Percentiles rank a stretch among this genome's conserved stretches.
These are phyloP conservation scores for Orthonevra nobilis DNA, from an alignment of 2,888 invertebrate species.

Conservation along the genomic window DNA sequence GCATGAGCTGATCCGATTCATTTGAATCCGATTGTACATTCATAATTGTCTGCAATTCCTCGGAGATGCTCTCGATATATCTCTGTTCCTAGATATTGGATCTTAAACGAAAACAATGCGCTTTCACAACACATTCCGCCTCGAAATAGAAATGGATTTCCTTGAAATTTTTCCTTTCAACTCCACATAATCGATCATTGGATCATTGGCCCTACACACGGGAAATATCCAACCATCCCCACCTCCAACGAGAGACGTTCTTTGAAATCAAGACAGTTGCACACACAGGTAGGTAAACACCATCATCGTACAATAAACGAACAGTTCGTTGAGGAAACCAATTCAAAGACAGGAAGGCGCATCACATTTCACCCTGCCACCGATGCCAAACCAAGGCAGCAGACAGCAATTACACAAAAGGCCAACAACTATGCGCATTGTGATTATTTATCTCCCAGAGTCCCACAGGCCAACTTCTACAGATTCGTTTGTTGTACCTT, in stretches of 20 bases:
- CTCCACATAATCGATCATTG: conserved; percentile 43
- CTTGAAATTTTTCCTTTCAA: conserved; percentile 29
- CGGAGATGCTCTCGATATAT: too few relatives aligned
- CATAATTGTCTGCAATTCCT: too few relatives aligned
- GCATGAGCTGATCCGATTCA: too few relatives aligned
- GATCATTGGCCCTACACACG: conserved; percentile 42
- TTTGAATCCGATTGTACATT: too few relatives aligned
- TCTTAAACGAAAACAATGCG: background rate
- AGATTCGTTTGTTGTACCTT: too few relatives aligned
- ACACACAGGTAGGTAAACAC: background rate
- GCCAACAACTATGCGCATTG: conserved; percentile 45
- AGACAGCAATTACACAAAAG: conserved; percentile 55
- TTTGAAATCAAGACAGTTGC: conserved; percentile 4
- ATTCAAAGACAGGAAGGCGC: conserved; percentile 52
- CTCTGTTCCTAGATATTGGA: background rate
- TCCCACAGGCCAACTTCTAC: conserved; percentile 13
- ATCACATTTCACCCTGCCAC: conserved; percentile 56
- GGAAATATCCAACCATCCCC: conserved; percentile 16
- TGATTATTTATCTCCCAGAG: conserved; percentile 51
- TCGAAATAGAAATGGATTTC: conserved; percentile 31
- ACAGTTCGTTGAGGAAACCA: conserved; percentile 40
- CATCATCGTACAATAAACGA: background rate
- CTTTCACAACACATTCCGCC: background rate
- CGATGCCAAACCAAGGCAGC: too few relatives aligned
- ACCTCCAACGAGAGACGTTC: background rate